Conservation (phyloP, 2,113 vertebrate species). For the Scomber colias region DNA sequence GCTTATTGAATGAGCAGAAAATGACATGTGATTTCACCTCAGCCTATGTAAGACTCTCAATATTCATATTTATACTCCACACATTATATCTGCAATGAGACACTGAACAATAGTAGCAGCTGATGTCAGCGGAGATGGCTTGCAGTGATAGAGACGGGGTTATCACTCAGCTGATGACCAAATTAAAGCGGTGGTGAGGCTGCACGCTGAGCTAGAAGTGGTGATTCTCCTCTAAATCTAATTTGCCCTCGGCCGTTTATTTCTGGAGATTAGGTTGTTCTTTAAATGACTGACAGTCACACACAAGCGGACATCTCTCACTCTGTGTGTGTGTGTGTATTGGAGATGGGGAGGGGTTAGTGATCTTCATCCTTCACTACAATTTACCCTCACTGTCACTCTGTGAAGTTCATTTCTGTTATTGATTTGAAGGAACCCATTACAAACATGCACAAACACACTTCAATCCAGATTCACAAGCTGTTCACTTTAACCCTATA, state of each 20-base stretch:
- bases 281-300: constrained; percentile 45
- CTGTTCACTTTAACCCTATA: neutral
- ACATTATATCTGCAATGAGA: neutral
- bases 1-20: too few species aligned
- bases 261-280: constrained; percentile 46
- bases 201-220: neutral
- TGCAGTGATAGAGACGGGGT: constrained; percentile 1
- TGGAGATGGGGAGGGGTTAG: constrained; percentile 24
- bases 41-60: too few species aligned
- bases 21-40: too few species aligned
- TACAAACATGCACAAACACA: constrained; percentile 19
- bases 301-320: neutral
- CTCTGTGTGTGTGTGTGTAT: constrained; percentile 19
- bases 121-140: constrained; percentile 2
- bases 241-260: constrained; percentile 29
- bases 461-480: neutral
- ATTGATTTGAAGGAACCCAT: constrained; percentile 25
- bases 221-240: constrained; percentile 39
- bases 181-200: neutral
- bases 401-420: constrained; percentile 34
- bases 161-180: constrained; percentile 31
- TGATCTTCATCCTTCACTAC: constrained; percentile 45
- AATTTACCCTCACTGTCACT: constrained; percentile 47
- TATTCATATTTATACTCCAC: neutral
- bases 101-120: constrained; percentile 4